These are phyloP conservation scores for Catocala fraxini DNA, from an alignment of 2,888 invertebrate genomes.

Conservation along the genomic window DNA sequence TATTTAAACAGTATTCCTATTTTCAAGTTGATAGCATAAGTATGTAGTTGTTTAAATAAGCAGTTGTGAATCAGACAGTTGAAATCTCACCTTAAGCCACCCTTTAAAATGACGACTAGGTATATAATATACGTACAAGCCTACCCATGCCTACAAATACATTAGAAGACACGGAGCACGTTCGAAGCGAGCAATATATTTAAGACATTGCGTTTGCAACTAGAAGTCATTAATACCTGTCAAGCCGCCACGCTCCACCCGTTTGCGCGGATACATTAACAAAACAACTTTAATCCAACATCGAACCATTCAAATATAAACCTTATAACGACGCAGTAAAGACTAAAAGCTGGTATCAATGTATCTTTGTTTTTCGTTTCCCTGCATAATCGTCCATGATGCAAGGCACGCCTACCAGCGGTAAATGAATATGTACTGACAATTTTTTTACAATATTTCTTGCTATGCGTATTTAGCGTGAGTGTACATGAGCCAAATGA, in stretches of 20 bases:
- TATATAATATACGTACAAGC: not conserved
- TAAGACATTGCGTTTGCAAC: conserved; percentile 36
- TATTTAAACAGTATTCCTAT: no score
- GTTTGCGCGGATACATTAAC: conserved; percentile 74
- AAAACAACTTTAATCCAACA: conserved; percentile 32
- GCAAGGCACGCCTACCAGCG: conserved; percentile 40
- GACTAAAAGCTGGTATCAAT: not conserved
- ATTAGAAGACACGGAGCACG: conserved; percentile 1
- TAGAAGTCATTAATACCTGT: conserved; percentile 81
- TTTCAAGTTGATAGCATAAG: no score
- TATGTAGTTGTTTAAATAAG: no score
- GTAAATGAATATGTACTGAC: conserved; percentile 31
- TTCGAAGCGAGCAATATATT: conserved; percentile 11
- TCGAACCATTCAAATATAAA: conserved; percentile 34
- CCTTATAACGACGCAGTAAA: conserved; percentile 43
- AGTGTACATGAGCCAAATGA: not conserved
- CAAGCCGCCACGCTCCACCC: conserved; percentile 74
- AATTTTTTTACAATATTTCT: conserved; percentile 23
- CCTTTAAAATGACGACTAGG: not conserved
- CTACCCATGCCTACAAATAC: conserved; percentile 7
- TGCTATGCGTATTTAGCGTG: not conserved
- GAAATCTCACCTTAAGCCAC: no score
- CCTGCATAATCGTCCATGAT: conserved; percentile 41
- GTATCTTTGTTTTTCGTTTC: conserved; percentile 32
- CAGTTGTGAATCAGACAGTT: no score